A percentile compares a stretch with the other conserved stretches of the same genome.
Conservation (phyloP, 2,113 vertebrate genomes). For the Fulica atra region DNA sequence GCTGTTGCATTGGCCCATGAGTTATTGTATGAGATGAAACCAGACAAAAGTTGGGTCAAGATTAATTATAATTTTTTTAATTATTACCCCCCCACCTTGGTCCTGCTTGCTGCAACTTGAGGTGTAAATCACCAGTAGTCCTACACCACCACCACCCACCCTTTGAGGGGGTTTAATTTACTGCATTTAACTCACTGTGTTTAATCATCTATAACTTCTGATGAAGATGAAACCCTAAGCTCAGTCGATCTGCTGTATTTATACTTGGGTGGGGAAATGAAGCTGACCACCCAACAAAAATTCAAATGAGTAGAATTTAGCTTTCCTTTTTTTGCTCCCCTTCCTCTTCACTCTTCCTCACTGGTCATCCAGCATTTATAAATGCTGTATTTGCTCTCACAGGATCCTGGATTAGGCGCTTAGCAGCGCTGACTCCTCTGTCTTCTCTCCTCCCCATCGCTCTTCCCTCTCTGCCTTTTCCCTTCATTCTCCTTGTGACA, state of each 20-base stretch:
- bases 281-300: neutral
- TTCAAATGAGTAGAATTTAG: neutral
- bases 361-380: constrained; percentile 15
- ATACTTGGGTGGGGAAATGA: neutral
- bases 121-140: neutral
- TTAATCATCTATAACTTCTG: neutral
- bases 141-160: fast-evolving
- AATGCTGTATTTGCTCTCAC: neutral
- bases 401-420: neutral
- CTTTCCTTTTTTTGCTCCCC: constrained; percentile 6
- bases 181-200: neutral
- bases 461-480: neutral
- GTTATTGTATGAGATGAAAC: neutral
- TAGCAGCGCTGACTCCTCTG: neutral
- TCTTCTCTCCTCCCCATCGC: neutral
- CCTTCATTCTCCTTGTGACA: fast-evolving
- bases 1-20: fast-evolving
- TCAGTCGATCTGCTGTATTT: neutral
- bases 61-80: neutral
- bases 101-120: neutral
- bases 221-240: neutral
- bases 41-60: neutral
- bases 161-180: neutral
- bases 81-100: neutral
- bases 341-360: neutral